Conservation (phyloP, 2,888 invertebrate genomes). For the Phoronis australis region DNA sequence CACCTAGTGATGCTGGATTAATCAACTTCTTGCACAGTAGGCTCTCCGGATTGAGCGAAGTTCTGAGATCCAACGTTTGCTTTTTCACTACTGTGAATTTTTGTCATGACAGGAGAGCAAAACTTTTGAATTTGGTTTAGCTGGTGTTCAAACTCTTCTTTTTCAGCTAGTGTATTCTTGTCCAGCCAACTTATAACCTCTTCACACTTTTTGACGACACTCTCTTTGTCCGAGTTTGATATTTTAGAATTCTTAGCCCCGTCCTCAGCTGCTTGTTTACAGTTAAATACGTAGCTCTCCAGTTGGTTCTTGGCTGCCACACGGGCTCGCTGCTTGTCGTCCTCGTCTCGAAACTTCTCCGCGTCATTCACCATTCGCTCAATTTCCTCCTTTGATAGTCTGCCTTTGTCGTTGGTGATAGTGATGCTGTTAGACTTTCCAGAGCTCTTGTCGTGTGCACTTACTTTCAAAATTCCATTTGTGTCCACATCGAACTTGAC, state of each 20-base stretch:
- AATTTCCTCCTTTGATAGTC: conserved; percentile 78
- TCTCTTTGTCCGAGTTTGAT: conserved; percentile 64
- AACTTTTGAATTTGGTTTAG: conserved; percentile 70
- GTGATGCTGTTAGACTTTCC: conserved; percentile 76
- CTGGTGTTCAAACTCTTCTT: conserved; percentile 69
- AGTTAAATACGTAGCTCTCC: conserved; percentile 34
- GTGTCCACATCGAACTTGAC: conserved; percentile 84
- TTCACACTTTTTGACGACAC: conserved; percentile 57
- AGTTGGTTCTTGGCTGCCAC: conserved; percentile 33
- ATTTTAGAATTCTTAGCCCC: conserved; percentile 57
- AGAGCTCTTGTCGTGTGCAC: conserved; percentile 65
- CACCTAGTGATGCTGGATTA: too few relatives aligned
- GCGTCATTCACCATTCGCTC: conserved; percentile 61
- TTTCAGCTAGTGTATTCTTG: conserved; percentile 69
- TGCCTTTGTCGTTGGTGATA: conserved; percentile 80
- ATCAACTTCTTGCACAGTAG: conserved; percentile 62
- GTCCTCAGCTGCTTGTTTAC: conserved; percentile 61
- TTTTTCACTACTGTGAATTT: conserved; percentile 32
- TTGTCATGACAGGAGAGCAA: conserved; percentile 73
- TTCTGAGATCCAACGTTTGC: conserved; percentile 20
- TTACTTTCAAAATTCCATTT: conserved; percentile 67
- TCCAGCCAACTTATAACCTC: conserved; percentile 77
- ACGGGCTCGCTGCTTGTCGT: conserved; percentile 37
- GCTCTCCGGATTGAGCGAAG: conserved; percentile 39
- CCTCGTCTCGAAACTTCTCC: conserved; percentile 41